phyloP scores from a whole-genome alignment of 2,113 vertebrate species.

The Corapipo altera region DNA sequence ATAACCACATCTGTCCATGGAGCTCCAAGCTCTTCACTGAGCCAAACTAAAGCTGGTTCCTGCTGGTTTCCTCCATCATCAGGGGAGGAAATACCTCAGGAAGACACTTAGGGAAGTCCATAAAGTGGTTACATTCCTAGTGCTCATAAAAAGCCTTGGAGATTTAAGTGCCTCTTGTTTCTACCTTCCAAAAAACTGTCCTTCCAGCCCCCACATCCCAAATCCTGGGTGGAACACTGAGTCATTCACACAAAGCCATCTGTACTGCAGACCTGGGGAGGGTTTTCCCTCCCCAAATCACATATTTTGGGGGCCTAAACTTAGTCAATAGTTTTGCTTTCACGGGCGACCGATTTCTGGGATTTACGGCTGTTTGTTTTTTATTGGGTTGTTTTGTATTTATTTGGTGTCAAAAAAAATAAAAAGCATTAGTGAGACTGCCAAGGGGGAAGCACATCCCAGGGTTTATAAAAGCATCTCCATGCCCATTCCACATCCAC shows the following conservation, averaged over 20 bases:
- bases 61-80: neutral
- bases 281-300: neutral
- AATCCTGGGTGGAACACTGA: neutral
- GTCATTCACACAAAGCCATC: neutral
- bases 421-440: neutral
- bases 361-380: neutral
- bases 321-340: neutral
- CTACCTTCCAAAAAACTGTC: neutral
- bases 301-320: neutral
- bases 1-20: rapidly evolving
- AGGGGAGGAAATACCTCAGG: neutral
- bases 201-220: neutral
- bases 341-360: neutral
- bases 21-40: neutral
- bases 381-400: conserved; percentile 19
- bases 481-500: neutral
- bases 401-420: conserved; percentile 41
- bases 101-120: neutral
- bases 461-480: neutral
- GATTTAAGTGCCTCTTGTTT: conserved; percentile 48
- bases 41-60: neutral
- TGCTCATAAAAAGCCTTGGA: neutral
- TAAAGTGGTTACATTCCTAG: neutral
- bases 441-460: neutral
- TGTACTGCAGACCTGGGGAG: neutral